Base-by-base conservation (phyloP, 2,888 invertebrate species). In the Fragum sueziense region DNA sequence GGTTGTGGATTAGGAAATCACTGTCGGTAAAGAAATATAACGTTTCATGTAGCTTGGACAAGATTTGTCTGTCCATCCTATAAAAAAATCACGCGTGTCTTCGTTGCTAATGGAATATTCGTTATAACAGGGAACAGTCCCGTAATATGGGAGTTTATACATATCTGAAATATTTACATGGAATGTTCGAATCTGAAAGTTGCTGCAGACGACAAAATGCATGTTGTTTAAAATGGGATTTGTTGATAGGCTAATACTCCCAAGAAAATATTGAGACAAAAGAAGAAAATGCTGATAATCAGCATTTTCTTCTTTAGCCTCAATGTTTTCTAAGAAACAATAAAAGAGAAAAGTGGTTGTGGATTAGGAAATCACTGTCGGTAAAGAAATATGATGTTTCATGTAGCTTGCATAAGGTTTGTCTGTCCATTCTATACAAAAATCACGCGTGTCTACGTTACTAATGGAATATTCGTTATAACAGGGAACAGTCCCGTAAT, bases 381-480 rank as follows among this genome's bases (percentile, higher is more conserved):
- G 11, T 14, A 57, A 27, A 57, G 87, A 84, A n/a, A 81, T 75
- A 11, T 74, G 78, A 25, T 69, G 79, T 20, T 80, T 70, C 25
- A 65, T 52, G 9, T 73, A 65, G 0, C 33, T 27, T 9, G 80
- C 41, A 71, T 85, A 86, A 0, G 80, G 79, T 9, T 41, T 33
- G 0, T 29, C 27, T 2, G 14, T n/a, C 88, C 88, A 88, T 0
- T 67, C 69, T n/a, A 81, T 72, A 73, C 88, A 88, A 33, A 70
- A 84, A 22, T 79, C 61, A 0, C 20, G 25, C 11, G 76, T 74
- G 6, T 84, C 84, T 57, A 86, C 87, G 0, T 41, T 67, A 4
- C 37, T 25, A 1, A 85, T 31, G 9, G 69, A 59, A 59, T 87
- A 88, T 11, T 57, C 33, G 0, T 82, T 78, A 11, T 75, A 79